A percentile compares a stretch with the other conserved stretches of the same genome.
phyloP scores from a whole-genome alignment of 2,797 vertebrate genomes.

The Syngnathus acus region DNA sequence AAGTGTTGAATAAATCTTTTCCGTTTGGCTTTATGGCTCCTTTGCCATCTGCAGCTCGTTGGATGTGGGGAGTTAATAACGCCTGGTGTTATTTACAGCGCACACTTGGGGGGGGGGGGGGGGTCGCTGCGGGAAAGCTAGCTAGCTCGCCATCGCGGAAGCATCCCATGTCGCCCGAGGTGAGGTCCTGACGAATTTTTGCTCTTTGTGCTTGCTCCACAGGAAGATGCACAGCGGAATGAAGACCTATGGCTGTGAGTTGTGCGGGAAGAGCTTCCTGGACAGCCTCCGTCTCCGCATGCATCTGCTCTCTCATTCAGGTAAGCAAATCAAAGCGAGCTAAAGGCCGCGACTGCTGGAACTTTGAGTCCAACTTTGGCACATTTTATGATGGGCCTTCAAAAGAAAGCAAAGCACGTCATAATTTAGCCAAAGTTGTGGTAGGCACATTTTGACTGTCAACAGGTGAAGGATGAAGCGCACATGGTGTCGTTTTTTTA shows the following conservation, averaged over 20 bases:
- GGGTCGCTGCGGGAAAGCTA: constrained; percentile 8
- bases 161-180: not conserved
- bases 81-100: constrained; percentile 38
- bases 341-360: not conserved
- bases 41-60: constrained; percentile 33
- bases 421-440: no score
- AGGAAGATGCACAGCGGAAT: constrained; percentile 98
- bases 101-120: not conserved
- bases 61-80: constrained; percentile 34
- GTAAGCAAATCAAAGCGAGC: constrained; percentile 59
- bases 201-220: constrained; percentile 19
- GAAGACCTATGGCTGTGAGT: constrained; percentile 96
- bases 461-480: no score
- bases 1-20: constrained; percentile 32
- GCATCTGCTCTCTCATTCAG: constrained; percentile 98
- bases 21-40: constrained; percentile 23
- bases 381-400: no score
- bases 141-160: not conserved
- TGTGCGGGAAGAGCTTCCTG: constrained; percentile 91
- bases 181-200: not conserved
- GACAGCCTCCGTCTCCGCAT: constrained; percentile 95
- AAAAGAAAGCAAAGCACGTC: no score
- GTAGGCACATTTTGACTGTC: no score
- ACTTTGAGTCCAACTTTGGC: no score
- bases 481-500: no score